Conservation (phyloP, 2,113 vertebrate species). For the Rhineura floridana region DNA sequence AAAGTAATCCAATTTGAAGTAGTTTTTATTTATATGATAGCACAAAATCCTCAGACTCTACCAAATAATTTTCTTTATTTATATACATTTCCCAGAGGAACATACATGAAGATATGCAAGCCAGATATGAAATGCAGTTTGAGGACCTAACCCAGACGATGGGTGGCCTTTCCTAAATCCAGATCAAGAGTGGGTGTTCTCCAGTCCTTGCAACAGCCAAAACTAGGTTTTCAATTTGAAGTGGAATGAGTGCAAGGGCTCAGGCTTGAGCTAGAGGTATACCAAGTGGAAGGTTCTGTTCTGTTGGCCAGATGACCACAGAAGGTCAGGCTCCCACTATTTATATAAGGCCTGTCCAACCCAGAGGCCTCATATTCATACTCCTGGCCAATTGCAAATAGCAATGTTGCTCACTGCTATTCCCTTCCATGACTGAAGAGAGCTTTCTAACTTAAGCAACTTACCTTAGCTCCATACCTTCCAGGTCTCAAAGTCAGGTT, state of each 20-base stretch:
- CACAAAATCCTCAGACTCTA: conserved; percentile 28
- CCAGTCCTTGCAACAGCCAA: too few relatives aligned
- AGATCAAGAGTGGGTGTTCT: not conserved
- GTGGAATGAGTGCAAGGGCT: not conserved
- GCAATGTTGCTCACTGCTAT: not conserved
- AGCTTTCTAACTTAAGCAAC: not conserved
- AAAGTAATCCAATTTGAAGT: conserved; percentile 21
- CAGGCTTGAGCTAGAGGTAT: not conserved
- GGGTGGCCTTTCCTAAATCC: not conserved
- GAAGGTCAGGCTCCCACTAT: not conserved
- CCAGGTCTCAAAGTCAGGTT: too few relatives aligned
- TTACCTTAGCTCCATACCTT: not conserved
- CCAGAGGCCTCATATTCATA: not conserved
- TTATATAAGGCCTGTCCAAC: not conserved
- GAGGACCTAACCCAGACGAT: not conserved
- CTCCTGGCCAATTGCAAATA: not conserved
- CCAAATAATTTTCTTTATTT: too few relatives aligned
- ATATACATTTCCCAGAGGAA: conserved; percentile 30
- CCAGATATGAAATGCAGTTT: not conserved
- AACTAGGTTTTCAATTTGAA: not conserved
- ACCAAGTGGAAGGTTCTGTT: not conserved
- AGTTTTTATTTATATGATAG: not conserved
- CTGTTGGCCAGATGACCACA: not conserved
- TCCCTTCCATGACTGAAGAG: not conserved
- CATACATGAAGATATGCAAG: conserved; percentile 44